Conservation (phyloP, 2,113 vertebrate genomes). For the Solea senegalensis region DNA sequence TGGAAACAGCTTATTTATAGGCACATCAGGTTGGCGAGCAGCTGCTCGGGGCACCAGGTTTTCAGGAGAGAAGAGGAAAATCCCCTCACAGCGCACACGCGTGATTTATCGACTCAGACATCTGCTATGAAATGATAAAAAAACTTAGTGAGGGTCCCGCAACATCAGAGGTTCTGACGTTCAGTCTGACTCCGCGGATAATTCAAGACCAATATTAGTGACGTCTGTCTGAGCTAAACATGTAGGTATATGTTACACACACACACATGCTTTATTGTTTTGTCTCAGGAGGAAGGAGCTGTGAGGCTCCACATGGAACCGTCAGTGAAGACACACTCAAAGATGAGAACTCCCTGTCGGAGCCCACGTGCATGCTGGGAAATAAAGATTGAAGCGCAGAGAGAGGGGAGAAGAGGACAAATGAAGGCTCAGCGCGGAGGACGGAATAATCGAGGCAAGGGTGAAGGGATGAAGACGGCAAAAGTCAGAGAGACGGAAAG, state of each 20-base stretch:
- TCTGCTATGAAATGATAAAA: conserved; percentile 53
- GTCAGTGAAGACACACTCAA: conserved; percentile 64
- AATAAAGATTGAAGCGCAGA: conserved; percentile 52
- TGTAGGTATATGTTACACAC: conserved; percentile 18
- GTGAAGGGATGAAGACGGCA: conserved; percentile 23
- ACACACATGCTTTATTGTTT: conserved; percentile 46
- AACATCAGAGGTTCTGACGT: conserved; percentile 10
- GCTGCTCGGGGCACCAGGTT: conserved; percentile 36
- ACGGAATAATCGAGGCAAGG: conserved; percentile 20
- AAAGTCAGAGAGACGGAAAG: conserved; percentile 32
- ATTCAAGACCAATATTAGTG: conserved; percentile 54
- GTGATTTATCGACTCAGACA: conserved; percentile 52
- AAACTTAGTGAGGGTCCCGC: conserved; percentile 43
- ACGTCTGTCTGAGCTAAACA: conserved; percentile 38
- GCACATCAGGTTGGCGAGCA: conserved; percentile 36
- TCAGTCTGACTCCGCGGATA: conserved; percentile 31
- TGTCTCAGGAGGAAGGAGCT: conserved; percentile 53
- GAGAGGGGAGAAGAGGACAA: conserved; percentile 24
- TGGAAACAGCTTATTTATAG: conserved; percentile 35
- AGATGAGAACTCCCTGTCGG: conserved; percentile 55
- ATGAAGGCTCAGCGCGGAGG: conserved; percentile 18
- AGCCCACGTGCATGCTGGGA: conserved; percentile 65
- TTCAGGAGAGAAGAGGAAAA: conserved; percentile 40
- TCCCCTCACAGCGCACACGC: conserved; percentile 27
- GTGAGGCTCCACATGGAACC: conserved; percentile 62